Base-by-base conservation (phyloP, 1,140 invertebrate genomes). In the Eurosta solidaginis region DNA sequence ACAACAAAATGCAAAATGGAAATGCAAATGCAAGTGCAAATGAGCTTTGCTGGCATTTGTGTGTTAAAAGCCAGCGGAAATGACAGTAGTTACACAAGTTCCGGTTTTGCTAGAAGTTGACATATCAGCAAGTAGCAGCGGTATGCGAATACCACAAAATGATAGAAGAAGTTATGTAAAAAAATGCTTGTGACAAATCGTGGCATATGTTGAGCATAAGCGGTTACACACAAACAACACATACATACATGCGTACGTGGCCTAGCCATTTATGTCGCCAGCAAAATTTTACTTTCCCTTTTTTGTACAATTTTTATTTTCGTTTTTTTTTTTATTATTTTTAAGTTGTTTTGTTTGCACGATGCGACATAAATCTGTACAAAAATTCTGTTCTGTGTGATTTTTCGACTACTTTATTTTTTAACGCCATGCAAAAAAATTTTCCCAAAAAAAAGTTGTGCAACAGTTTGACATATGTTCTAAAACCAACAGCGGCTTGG, bases 61-160 rank as follows among this genome's bases (percentile, higher is more conserved):
- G 45, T 9, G 33, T 14, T 42, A 33, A 68, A 68, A 68, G 59
- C 73, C 40, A 74, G n/a, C 77, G 82, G 82, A 83, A 83, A 82
- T 83, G 83, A 78, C 79, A 81, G 83, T 82, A 82, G 82, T 82
- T 75, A 78, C 80, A 81, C 78, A 54, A 82, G 83, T 84, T 84
- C 79, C 83, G 82, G 81, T 82, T 84, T 83, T 83, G 82, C 6
- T 29, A 68, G 59, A 84, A 83, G 82, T 84, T 84, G 83, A 84
- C 83, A 84, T 82, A 84, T 84, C 83, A 84, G 83, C 83, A 82
- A 82, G 29, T 27, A 74, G 73, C 73, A 40, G 73, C 40, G 44
- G 73, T 47, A n/a, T n/a, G n/a, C n/a, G n/a, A n/a, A 22, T 9
- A 9, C 5, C 52, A 59, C 22, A 29, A 45, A 74, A 47, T 27